Base-by-base conservation (phyloP, 1,140 invertebrate species). In the Drosophila eugracilis region DNA sequence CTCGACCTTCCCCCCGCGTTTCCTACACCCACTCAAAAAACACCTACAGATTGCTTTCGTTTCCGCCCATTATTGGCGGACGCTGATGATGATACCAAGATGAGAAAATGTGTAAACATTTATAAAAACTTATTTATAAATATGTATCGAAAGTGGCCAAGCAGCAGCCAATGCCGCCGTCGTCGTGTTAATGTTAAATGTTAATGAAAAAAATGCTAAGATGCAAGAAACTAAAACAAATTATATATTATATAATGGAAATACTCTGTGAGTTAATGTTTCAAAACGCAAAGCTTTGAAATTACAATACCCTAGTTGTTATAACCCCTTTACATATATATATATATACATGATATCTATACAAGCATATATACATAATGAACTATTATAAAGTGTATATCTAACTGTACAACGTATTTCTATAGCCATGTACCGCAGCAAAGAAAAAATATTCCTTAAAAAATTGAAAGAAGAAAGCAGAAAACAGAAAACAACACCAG, bases 221-320 rank as follows among this genome's bases (percentile, higher is more conserved):
- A 58, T 52, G 21, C 49, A 57, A 75, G n/a, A n/a, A 72, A 66
- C 66, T 22, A 59, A 42, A 52, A 66, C 60, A 80, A 81, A 86
- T 86, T 80, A 81, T 81, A 80, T 81, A 85, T 66, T 74, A 70
- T 77, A 85, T 85, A 81, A 86, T 85, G 81, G 60, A 88, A 88
- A 88, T 88, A 88, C 83, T 88, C 83, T 88, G 83, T 88, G 83
- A 88, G 83, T 88, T 88, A 39, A 83, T 75, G 67, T 85, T 85
- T 85, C 77, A 85, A 85, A 81, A 77, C 44, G 63, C 50, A 79
- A 85, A 74, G 81, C 83, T 85, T 85, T 85, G 81, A 62, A 85
- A 85, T 81, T 86, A 67, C 63, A 86, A 72, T 62, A 84, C 73
- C 52, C 57, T 85, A 85, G 73, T 85, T 79, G 80, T 84, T 84